Evolutionary conservation across 2,888 invertebrate species (phyloP).

Genomic region (Vannuccia rotundouncinata): DNA sequence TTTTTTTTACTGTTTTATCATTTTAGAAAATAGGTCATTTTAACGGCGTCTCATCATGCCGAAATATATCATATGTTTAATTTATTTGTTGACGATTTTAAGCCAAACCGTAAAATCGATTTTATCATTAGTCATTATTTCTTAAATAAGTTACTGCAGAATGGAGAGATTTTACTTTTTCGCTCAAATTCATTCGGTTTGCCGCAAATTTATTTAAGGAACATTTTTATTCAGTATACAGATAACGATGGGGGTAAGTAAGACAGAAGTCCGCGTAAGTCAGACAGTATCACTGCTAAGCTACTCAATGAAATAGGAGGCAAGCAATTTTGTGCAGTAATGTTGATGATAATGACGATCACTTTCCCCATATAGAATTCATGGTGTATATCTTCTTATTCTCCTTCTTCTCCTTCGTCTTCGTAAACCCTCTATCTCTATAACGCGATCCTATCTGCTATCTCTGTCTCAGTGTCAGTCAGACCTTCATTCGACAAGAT

Average conservation of each 20-base stretch:
- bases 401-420: not conserved
- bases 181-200: not conserved
- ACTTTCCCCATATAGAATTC: not conserved
- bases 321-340: not conserved
- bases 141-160: not conserved
- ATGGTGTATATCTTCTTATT: not conserved
- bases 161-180: not conserved
- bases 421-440: too few species aligned
- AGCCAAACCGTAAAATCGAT: not conserved
- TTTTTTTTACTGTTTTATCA: too few species aligned
- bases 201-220: not conserved
- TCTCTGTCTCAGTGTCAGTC: too few species aligned
- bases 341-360: not conserved
- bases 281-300: not conserved
- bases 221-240: not conserved
- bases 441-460: too few species aligned
- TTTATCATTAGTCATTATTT: not conserved
- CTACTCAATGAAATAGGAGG: not conserved
- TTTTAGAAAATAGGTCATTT: too few species aligned
- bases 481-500: too few species aligned
- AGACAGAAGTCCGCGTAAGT: not conserved
- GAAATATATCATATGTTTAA: too few species aligned
- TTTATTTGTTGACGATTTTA: too few species aligned
- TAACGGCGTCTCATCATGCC: too few species aligned
- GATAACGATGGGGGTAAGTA: too few species aligned